These are phyloP conservation scores for Enteromius anoplus DNA, from an alignment of 2,797 vertebrate species.

Conservation along the genomic window DNA sequence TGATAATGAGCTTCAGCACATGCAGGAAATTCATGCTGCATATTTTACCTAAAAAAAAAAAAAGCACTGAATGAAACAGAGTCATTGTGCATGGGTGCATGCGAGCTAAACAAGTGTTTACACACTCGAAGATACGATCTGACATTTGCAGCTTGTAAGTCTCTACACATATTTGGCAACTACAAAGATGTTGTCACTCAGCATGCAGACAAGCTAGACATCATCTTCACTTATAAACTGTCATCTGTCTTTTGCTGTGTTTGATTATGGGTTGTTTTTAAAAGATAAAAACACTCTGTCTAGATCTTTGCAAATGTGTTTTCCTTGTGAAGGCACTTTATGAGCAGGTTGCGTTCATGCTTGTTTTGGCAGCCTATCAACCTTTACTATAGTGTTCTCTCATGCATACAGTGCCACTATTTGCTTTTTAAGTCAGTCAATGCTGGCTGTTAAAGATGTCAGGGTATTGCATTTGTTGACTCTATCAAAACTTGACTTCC, in stretches of 20 bases:
- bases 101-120: background rate
- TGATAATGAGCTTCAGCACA: slow-evolving; percentile 17
- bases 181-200: background rate
- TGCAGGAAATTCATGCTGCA: slow-evolving; percentile 16
- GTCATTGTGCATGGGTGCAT: background rate
- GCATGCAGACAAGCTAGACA: background rate
- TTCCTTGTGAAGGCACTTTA: background rate
- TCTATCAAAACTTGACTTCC: slow-evolving; percentile 3
- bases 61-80: slow-evolving; percentile 16
- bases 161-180: background rate
- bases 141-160: slow-evolving; percentile 24
- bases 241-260: background rate
- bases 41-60: background rate
- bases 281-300: background rate
- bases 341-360: background rate
- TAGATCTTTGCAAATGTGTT: background rate
- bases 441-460: slow-evolving; percentile 5
- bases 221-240: background rate
- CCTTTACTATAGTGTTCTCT: background rate
- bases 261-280: background rate
- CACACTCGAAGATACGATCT: slow-evolving; percentile 12
- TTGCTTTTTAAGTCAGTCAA: background rate
- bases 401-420: slow-evolving; percentile 16
- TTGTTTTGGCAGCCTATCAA: background rate
- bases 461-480: background rate